Conservation (phyloP, 1,140 invertebrate species). For the Cephus cinctus region DNA sequence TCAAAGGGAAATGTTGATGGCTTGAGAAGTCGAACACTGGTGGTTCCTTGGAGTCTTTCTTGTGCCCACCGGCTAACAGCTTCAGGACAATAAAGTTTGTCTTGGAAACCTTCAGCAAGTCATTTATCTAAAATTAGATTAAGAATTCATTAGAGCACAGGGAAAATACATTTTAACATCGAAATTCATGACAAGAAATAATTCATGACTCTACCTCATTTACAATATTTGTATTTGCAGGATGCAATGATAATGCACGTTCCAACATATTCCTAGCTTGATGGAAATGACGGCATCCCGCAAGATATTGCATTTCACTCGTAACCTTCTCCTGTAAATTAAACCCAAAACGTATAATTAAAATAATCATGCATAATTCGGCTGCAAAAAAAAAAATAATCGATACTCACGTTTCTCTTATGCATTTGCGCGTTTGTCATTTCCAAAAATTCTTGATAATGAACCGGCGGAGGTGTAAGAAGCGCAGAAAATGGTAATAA, state of each 20-base stretch:
- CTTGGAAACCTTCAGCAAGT: slow-evolving; percentile 85
- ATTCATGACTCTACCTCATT: slow-evolving; percentile 65
- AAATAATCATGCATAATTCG: background rate
- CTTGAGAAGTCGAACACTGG: slow-evolving; percentile 89
- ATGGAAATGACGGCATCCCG: slow-evolving; percentile 88
- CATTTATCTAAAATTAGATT: slow-evolving; percentile 67
- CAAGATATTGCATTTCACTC: slow-evolving; percentile 63
- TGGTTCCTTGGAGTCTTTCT: slow-evolving; percentile 76
- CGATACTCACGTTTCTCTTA: slow-evolving; percentile 43
- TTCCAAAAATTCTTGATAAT: slow-evolving; percentile 81
- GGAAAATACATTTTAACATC: slow-evolving; percentile 5
- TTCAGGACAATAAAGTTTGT: slow-evolving; percentile 95
- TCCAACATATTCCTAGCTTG: slow-evolving; percentile 85
- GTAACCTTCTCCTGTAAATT: slow-evolving; percentile 37
- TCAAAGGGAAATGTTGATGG: slow-evolving; percentile 88
- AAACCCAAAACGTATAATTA: background rate
- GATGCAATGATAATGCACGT: slow-evolving; percentile 50
- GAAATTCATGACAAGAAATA: slow-evolving; percentile 5
- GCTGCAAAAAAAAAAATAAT: background rate
- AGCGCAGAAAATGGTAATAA: slow-evolving; percentile 86
- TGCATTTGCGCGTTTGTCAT: slow-evolving; percentile 58
- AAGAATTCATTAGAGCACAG: slow-evolving; percentile 15
- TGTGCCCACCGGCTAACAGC: slow-evolving; percentile 86
- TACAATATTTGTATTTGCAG: slow-evolving; percentile 68
- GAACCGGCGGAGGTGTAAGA: slow-evolving; percentile 86